Evolutionary conservation across 1,140 invertebrate genomes (phyloP).

Genomic region (Centruroides sculpturatus): DNA sequence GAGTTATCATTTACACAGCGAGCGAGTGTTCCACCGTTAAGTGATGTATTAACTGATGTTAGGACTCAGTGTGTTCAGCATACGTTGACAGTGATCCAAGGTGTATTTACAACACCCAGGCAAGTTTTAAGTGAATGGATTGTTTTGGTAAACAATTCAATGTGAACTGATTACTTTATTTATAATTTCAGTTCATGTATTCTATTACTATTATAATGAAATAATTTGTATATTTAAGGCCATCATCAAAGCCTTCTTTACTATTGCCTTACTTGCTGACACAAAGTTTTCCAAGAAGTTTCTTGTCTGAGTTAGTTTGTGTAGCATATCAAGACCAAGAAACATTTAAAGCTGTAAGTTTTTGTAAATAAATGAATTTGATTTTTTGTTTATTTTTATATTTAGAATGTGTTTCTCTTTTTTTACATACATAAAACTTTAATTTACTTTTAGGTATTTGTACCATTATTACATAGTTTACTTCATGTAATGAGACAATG

Average conservation of each 20-base stretch:
- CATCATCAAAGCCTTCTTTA: conserved; percentile 31
- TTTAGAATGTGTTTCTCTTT: neutral
- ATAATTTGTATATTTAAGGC: conserved; percentile 8
- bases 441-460: conserved; percentile 34
- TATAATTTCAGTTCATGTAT: no score
- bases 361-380: neutral
- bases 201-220: no score
- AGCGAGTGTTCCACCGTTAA: conserved; percentile 40
- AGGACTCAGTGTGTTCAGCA: conserved; percentile 46
- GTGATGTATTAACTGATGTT: conserved; percentile 38
- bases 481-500: conserved; percentile 49
- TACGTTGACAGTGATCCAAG: conserved; percentile 43
- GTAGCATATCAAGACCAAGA: conserved; percentile 38
- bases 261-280: conserved; percentile 36
- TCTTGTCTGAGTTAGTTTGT: conserved; percentile 46
- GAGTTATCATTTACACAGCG: no score
- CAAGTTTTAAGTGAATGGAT: conserved; percentile 4
- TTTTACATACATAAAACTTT: conserved; percentile 2
- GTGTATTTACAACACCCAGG: conserved; percentile 34
- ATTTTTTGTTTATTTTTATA: neutral
- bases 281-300: conserved; percentile 47
- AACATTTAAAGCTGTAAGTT: conserved; percentile 40
- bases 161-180: no score
- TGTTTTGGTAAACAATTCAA: no score
- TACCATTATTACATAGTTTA: conserved; percentile 50